Conservation (phyloP, 2,888 invertebrate genomes). For the Oscheius sp. region DNA sequence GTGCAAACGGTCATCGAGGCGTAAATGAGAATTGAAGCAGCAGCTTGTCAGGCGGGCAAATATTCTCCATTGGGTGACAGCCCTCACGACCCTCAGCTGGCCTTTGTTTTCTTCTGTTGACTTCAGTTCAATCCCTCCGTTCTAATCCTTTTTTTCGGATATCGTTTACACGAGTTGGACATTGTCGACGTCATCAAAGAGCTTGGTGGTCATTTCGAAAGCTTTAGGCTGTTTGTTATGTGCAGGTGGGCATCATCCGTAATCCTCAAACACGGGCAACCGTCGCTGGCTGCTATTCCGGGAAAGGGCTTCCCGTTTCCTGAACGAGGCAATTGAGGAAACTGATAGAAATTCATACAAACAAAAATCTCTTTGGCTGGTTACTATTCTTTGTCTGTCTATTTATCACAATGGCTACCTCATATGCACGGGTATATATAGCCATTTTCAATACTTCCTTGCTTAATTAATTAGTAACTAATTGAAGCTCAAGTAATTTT, state of each 20-base stretch:
- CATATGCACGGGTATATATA: too few species aligned
- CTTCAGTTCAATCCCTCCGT: background rate
- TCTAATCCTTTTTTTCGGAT: background rate
- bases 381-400: too few species aligned
- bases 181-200: background rate
- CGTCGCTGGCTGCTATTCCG: constrained; percentile 29
- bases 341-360: too few species aligned
- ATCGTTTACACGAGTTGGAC: too few species aligned
- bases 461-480: too few species aligned
- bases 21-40: background rate
- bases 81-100: constrained; percentile 14
- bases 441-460: too few species aligned
- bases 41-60: constrained; percentile 32
- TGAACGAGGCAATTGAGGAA: too few species aligned
- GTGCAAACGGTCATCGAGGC: too few species aligned
- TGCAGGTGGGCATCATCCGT: constrained; percentile 34
- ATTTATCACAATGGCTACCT: too few species aligned
- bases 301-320: background rate
- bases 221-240: constrained; percentile 26
- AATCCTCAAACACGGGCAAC: constrained; percentile 33
- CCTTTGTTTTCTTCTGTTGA: constrained; percentile 3
- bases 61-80: constrained; percentile 19
- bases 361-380: too few species aligned
- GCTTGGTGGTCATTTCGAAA: constrained; percentile 30
- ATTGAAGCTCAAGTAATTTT: too few species aligned